A percentile compares a stretch with the other conserved stretches of the same genome.
These are phyloP conservation scores for Vanessa atalanta DNA, from an alignment of 1,140 invertebrate genomes.

Conservation along the genomic window DNA sequence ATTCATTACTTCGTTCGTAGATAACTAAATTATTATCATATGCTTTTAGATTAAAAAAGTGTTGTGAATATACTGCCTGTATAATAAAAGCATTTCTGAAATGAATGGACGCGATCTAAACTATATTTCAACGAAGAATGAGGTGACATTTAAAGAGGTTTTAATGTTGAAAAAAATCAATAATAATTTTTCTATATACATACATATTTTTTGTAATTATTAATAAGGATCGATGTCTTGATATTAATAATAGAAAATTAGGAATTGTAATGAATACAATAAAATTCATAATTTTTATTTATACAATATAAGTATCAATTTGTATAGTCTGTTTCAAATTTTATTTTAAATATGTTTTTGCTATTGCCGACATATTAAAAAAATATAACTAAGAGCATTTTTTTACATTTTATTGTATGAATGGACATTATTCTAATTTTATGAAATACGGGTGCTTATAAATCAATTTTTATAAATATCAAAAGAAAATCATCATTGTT, in stretches of 20 bases:
- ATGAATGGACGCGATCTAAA: background rate
- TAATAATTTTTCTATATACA: too few species aligned
- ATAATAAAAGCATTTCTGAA: background rate
- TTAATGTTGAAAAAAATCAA: background rate
- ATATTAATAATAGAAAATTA: background rate
- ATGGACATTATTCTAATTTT: too few species aligned
- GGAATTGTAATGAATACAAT: constrained; percentile 6
- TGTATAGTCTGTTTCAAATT: background rate
- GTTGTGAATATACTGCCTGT: constrained; percentile 15
- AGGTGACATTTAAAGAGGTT: background rate
- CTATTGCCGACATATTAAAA: too few species aligned
- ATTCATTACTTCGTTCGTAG: background rate
- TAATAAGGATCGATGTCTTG: background rate
- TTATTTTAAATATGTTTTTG: background rate
- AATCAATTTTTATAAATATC: too few species aligned
- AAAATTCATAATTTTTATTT: background rate
- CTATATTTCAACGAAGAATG: background rate
- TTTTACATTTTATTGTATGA: too few species aligned
- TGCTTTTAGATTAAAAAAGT: background rate
- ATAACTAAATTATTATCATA: background rate
- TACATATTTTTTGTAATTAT: constrained; percentile 2
- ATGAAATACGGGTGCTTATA: too few species aligned
- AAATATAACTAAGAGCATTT: too few species aligned
- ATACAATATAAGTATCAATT: background rate
- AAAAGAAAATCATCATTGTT: too few species aligned